Percentiles rank a stretch among this genome's conserved stretches.
Conservation (phyloP, 1,140 invertebrate species). For the Sesamia nonagrioides region DNA sequence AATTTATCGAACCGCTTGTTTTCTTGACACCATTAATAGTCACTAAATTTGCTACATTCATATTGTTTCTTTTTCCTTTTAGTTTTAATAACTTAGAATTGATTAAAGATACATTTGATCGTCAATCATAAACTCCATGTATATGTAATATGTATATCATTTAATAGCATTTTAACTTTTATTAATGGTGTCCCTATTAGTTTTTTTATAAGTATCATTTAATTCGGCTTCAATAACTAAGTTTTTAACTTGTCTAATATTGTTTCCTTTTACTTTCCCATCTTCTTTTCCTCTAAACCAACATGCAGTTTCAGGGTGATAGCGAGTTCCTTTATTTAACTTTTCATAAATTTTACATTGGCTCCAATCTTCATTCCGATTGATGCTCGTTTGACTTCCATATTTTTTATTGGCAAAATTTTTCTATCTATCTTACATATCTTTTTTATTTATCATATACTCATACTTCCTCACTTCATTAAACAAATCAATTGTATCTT, state of each 20-base stretch:
- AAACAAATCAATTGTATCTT: not conserved
- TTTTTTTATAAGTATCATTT: conserved; percentile 18
- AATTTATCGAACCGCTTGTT: not conserved
- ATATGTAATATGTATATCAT: conserved; percentile 18
- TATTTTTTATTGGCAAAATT: too few relatives aligned
- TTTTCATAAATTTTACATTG: too few relatives aligned
- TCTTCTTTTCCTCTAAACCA: too few relatives aligned
- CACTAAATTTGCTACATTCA: not conserved
- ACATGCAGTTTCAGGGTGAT: too few relatives aligned
- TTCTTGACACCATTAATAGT: conserved; percentile 30
- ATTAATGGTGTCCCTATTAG: conserved; percentile 14
- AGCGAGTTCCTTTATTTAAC: too few relatives aligned
- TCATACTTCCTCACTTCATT: not conserved
- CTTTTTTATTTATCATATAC: not conserved
- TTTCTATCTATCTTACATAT: too few relatives aligned
- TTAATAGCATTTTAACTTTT: conserved; percentile 21
- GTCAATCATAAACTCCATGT: conserved; percentile 31
- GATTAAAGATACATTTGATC: conserved; percentile 51
- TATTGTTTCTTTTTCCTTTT: not conserved
- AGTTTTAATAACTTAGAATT: conserved; percentile 23
- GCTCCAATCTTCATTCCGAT: too few relatives aligned
- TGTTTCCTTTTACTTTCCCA: too few relatives aligned
- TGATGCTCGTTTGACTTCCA: too few relatives aligned
- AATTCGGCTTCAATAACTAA: conserved; percentile 16
- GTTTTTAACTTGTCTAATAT: conserved; percentile 4